Evolutionary conservation across 1,140 invertebrate species (phyloP).

Genomic region (Dinothrombium tinctorium): DNA sequence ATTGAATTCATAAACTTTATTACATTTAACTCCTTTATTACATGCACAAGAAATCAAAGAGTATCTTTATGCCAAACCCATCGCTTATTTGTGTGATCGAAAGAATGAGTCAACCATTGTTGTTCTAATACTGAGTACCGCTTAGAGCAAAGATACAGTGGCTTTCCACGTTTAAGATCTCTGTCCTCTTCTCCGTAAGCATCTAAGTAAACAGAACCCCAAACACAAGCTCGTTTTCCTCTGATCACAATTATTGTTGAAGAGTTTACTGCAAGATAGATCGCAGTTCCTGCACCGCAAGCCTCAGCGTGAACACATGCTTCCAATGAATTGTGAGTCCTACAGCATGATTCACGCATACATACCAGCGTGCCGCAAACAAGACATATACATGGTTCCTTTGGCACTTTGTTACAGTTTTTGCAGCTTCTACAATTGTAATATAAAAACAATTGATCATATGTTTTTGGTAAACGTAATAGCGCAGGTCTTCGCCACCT

Average conservation of each 20-base stretch:
- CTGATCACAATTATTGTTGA: constrained; percentile 82
- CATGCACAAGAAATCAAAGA: no score
- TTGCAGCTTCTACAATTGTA: constrained; percentile 67
- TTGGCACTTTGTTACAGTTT: constrained; percentile 60
- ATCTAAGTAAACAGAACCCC: constrained; percentile 88
- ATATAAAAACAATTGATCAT: constrained; percentile 82
- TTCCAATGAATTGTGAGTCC: constrained; percentile 51
- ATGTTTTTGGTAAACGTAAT: constrained; percentile 61
- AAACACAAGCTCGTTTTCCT: constrained; percentile 69
- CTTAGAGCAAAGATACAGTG: constrained; percentile 70
- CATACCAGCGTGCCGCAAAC: constrained; percentile 81
- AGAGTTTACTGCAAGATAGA: constrained; percentile 79
- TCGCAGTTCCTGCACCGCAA: constrained; percentile 78
- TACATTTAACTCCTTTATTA: no score
- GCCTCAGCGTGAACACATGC: constrained; percentile 79
- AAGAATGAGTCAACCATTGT: no score
- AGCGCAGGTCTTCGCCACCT: constrained; percentile 52
- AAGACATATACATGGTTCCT: constrained; percentile 75
- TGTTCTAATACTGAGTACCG: constrained; percentile 69
- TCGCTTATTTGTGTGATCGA: no score
- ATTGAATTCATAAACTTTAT: no score
- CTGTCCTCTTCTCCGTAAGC: constrained; percentile 90
- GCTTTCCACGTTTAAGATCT: constrained; percentile 87
- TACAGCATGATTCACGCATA: constrained; percentile 70
- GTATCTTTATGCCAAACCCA: constrained; percentile 49